phyloP scores from a whole-genome alignment of 2,797 vertebrate species.

The Lacerta bilineata region DNA sequence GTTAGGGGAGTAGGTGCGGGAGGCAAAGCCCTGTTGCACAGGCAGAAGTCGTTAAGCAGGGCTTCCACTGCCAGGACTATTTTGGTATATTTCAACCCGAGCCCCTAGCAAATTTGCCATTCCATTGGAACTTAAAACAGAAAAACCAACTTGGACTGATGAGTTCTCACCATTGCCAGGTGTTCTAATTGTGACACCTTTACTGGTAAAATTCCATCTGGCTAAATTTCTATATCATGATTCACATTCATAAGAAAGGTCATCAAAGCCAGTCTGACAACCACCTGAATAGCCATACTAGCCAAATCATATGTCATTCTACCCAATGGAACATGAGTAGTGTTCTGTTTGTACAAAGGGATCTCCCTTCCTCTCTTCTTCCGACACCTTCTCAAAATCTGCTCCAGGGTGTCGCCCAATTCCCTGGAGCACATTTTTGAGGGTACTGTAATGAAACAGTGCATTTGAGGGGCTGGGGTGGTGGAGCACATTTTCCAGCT shows the following conservation, averaged over 20 bases:
- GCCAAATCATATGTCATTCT: background rate
- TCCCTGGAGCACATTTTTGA: background rate
- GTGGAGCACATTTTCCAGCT: background rate
- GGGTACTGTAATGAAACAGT: background rate
- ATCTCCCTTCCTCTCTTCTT: too few relatives aligned
- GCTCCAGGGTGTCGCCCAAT: too few relatives aligned
- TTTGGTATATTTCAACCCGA: too few relatives aligned
- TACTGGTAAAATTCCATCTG: background rate
- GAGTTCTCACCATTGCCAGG: background rate
- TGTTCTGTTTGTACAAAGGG: too few relatives aligned
- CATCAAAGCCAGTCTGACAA: background rate
- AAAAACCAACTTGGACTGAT: background rate
- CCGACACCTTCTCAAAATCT: too few relatives aligned
- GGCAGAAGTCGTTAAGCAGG: too few relatives aligned
- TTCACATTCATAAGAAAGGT: background rate
- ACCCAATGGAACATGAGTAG: too few relatives aligned
- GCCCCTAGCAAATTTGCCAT: background rate
- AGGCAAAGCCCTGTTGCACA: too few relatives aligned
- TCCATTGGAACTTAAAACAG: background rate
- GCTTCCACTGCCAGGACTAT: too few relatives aligned
- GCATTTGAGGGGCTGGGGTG: background rate
- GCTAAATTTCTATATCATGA: background rate
- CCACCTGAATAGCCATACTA: background rate
- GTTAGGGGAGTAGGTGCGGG: too few relatives aligned
- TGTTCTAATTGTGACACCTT: background rate